phyloP scores from a whole-genome alignment of 2,113 vertebrate species.

The Prunella fulvescens region DNA sequence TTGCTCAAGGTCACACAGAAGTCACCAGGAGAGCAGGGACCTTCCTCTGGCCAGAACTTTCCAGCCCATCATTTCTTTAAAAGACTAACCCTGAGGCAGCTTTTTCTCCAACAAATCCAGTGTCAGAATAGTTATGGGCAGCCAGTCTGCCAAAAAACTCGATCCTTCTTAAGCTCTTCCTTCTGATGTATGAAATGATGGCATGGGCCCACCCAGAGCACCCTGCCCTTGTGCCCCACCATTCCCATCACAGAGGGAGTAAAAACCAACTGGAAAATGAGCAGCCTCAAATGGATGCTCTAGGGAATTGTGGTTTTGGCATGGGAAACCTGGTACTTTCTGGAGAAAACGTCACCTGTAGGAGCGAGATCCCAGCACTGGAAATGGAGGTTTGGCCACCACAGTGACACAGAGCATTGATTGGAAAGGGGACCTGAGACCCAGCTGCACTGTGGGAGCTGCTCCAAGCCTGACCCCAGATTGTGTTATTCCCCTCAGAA shows the following conservation, averaged over 20 bases:
- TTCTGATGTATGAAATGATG: neutral
- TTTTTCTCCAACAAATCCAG: neutral
- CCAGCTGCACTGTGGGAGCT: neutral
- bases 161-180: neutral
- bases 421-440: neutral
- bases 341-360: neutral
- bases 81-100: neutral
- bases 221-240: neutral
- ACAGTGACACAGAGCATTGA: accelerated
- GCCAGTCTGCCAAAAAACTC: neutral
- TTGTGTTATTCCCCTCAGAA: neutral
- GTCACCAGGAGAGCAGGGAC: neutral
- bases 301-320: neutral
- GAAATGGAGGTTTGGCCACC: neutral
- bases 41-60: neutral
- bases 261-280: neutral
- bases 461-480: neutral
- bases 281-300: neutral
- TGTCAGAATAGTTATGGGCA: neutral
- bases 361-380: neutral
- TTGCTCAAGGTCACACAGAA: neutral
- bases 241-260: neutral
- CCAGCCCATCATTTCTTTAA: neutral
- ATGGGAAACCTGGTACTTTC: neutral
- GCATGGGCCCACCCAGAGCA: neutral